A percentile compares a stretch with the other conserved stretches of the same genome.
Conservation (phyloP, 2,888 invertebrate genomes). For the Stenotaenia linearis region DNA sequence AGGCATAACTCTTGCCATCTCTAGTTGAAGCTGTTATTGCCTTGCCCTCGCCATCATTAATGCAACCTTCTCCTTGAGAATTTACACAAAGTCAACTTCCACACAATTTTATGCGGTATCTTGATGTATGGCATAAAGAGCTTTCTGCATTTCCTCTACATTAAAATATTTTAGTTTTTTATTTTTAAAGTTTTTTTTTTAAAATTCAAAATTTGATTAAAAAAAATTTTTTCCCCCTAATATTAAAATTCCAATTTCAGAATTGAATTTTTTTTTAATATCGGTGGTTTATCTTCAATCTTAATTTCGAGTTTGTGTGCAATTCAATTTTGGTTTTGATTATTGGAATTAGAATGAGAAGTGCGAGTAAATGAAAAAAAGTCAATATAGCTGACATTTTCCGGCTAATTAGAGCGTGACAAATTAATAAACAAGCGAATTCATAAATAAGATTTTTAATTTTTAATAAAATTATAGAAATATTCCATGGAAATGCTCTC, state of each 20-base stretch:
- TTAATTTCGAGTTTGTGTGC: neutral
- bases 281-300: neutral
- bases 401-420: no score
- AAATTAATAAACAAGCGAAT: no score
- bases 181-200: neutral
- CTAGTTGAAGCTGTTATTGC: neutral
- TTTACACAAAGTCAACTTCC: neutral
- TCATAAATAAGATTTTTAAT: no score
- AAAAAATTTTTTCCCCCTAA: neutral
- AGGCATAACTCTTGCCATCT: neutral
- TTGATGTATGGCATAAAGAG: neutral
- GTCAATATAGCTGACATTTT: no score
- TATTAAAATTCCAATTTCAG: neutral
- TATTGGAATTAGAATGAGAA: neutral
- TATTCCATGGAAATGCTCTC: neutral
- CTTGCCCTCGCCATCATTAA: neutral
- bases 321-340: neutral
- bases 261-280: neutral
- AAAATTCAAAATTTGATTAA: neutral
- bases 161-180: neutral
- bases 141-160: neutral
- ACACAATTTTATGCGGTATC: neutral
- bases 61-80: neutral
- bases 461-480: no score
- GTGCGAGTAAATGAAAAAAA: neutral